phyloP scores from a whole-genome alignment of 2,797 vertebrate species.

The Bothrops alternatus region DNA sequence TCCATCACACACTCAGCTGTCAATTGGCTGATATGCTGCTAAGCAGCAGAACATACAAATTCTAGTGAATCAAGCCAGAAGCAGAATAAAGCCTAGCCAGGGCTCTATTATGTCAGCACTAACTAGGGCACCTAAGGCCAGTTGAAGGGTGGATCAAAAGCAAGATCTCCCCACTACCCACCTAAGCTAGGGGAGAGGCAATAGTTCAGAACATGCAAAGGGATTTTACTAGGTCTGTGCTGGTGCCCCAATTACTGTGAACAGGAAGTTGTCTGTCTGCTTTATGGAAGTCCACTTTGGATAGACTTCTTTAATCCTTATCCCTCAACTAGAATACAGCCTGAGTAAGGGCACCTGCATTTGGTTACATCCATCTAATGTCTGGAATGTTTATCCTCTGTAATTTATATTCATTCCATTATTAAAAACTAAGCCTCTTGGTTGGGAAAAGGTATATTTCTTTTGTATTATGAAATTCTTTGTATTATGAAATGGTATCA shows the following conservation, averaged over 20 bases:
- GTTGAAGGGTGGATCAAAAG: not conserved
- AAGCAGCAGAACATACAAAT: not conserved
- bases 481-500: not conserved
- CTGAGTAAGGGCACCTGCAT: not conserved
- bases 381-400: not conserved
- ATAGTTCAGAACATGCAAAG: not conserved
- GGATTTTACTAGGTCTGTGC: not conserved
- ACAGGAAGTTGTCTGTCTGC: not conserved
- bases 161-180: not conserved
- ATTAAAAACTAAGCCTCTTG: not conserved
- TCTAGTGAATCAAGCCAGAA: not conserved
- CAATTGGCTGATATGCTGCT: not conserved
- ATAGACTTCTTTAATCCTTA: not conserved
- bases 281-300: not conserved
- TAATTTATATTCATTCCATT: not conserved
- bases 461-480: not conserved
- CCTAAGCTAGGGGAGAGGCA: not conserved
- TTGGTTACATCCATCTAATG: not conserved
- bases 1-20: not conserved
- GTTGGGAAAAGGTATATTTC: not conserved
- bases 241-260: not conserved
- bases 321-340: not conserved
- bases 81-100: not conserved
- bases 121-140: not conserved
- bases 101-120: not conserved